Conservation (phyloP, 2,797 vertebrate genomes). For the Botia kubotai region DNA sequence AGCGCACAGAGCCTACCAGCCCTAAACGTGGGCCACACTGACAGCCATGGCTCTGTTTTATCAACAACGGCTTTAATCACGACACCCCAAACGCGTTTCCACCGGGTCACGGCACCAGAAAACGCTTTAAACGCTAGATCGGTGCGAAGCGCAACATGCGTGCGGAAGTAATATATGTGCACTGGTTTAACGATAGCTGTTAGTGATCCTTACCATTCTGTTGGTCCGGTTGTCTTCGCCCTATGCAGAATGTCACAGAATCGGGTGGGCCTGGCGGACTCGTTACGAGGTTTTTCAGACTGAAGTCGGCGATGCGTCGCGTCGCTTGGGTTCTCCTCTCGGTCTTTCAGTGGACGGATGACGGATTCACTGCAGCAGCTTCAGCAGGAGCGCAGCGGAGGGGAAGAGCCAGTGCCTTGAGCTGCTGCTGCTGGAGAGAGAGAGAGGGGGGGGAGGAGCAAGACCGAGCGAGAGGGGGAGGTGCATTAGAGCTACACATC, state of each 20-base stretch:
- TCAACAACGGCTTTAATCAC: slow-evolving; percentile 48
- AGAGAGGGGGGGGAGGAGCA: slow-evolving; percentile 1
- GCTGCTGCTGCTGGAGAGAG: slow-evolving; percentile 32
- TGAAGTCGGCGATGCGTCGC: slow-evolving; percentile 3
- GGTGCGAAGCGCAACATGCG: neutral
- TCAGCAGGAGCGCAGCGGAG: slow-evolving; percentile 59
- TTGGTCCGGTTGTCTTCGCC: slow-evolving; percentile 51
- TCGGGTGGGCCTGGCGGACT: neutral
- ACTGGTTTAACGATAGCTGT: slow-evolving; percentile 10
- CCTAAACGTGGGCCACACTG: slow-evolving; percentile 50
- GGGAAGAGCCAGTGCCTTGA: slow-evolving; percentile 53
- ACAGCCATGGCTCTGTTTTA: slow-evolving; percentile 39
- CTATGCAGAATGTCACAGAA: slow-evolving; percentile 9
- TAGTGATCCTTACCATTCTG: slow-evolving; percentile 61
- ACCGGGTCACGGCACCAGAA: neutral
- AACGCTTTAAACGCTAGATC: neutral
- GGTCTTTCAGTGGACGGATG: slow-evolving; percentile 52
- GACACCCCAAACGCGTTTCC: slow-evolving; percentile 35
- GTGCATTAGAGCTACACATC: slow-evolving; percentile 61
- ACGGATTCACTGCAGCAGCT: slow-evolving; percentile 65
- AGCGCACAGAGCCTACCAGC: neutral
- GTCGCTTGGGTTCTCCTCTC: slow-evolving; percentile 19
- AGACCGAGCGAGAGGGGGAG: slow-evolving; percentile 42
- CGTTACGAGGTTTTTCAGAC: neutral
- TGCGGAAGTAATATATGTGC: neutral